Evolutionary conservation across 2,888 invertebrate species (phyloP).

Genomic region (Aleiodes alternator): DNA sequence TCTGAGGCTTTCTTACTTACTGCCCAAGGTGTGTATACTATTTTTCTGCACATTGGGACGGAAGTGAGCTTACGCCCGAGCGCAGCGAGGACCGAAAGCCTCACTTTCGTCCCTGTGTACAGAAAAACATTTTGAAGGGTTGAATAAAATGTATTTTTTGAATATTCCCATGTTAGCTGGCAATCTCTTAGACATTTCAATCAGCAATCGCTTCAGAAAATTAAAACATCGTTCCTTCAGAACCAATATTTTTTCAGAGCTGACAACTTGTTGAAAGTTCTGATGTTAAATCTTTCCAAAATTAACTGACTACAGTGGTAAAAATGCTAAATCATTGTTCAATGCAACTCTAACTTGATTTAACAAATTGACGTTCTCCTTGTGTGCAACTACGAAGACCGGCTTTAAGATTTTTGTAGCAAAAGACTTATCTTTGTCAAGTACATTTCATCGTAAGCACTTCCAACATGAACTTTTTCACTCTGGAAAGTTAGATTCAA

Average conservation of each 20-base stretch:
- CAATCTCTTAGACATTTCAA: background rate
- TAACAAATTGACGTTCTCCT: background rate
- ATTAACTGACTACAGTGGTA: background rate
- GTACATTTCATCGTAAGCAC: no score
- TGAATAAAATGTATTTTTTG: background rate
- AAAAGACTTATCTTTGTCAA: no score
- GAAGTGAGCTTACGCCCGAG: no score
- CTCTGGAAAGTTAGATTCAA: no score
- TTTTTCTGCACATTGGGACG: no score
- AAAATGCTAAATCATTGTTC: background rate
- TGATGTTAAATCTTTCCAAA: background rate
- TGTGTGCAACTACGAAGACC: background rate
- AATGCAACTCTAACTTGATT: background rate
- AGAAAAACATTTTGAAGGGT: background rate
- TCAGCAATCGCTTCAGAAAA: background rate
- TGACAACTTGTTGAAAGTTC: background rate
- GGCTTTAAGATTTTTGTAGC: background rate
- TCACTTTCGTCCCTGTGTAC: no score
- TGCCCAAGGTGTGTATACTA: no score
- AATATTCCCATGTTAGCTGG: conserved; percentile 6
- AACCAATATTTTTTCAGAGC: background rate
- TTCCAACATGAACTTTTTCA: no score
- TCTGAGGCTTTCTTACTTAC: no score
- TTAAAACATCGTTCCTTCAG: background rate
- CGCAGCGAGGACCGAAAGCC: no score